Base-by-base conservation (phyloP, 2,113 vertebrate species). In the Balaenoptera acutorostrata region DNA sequence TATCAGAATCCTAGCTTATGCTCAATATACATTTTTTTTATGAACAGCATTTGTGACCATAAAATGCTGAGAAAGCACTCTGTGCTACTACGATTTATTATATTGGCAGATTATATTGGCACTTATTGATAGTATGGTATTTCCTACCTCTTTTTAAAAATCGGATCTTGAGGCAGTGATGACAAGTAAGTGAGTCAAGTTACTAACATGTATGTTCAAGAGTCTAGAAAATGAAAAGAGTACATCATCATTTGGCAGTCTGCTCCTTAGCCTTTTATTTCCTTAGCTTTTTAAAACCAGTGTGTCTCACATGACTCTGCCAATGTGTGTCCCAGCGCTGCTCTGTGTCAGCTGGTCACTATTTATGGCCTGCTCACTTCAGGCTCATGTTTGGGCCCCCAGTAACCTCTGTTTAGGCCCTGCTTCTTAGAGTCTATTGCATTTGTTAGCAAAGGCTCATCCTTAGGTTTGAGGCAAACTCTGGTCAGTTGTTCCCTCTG, bases 61-160 rank as follows among this genome's bases (percentile, higher is more conserved):
- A 93, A 95, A 95, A 83, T 88, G 52, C 25, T 68, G 57, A 96
- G 83, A 87, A 94, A 80, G 31, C 7, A 63, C 31, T 87, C 93
- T 63, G 64, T 77, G n/a, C 66, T 69, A 49, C 25, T 11, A 96
- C 72, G 27, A 82, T 91, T 94, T 95, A 33, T 85, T 90, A 23
- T 41, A 69, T 41, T 85, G 59, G 29, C 64, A 77, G 69, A 20
- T 36, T 36, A 36, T 36, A 36, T 36, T 36, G 36, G 36, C 59
- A 69, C 31, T 77, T 92, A 81, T 33, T 80, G 95, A 21, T 80
- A 61, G 39, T 23, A 75, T 39, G 85, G 18, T 49, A 46, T 83
- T 83, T 88, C 61, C 66, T 87, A 29, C 75, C 68, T 88, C 25
- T 77, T 89, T 66, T 72, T 8, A 94, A 89, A 93, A 93, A 55